Evolutionary conservation across 2,113 vertebrate species (phyloP), one percentile per base, ranked within the genome.

Genomic region (Carassius carassius): DNA sequence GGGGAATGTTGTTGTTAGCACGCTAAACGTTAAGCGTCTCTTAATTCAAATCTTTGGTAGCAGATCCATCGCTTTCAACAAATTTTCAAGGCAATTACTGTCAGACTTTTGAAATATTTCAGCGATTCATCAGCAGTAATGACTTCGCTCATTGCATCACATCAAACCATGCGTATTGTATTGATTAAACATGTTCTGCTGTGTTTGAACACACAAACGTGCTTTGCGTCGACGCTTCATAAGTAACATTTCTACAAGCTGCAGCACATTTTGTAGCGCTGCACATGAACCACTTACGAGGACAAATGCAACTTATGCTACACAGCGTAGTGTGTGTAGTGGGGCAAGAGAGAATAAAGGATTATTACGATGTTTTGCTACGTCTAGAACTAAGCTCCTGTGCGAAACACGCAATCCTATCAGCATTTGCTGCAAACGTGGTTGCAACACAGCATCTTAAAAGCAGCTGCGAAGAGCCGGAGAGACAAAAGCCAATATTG

Each of bases 401-500:
- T 13, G 75, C 2, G 8, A 58, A 78, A 35, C 17, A 0, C 9
- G 7, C 54, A 14, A 60, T 60, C 76, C 32, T 17, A 14, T 78
- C 51, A 78, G 54, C 54, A 4, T 58, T 78, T 37, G 41, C 76
- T 32, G 23, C 51, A 11, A 56, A 51, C 25, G 14, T 73, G 32
- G 67, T 3, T 1, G 4, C 44, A 16, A 19, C 3, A 23, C 4
- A 6, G 29, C 1, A 13, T 44, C 12, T 79, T 63, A 21, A 32
- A 58, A 37, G 35, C 32, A 21, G 51, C 51, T 11, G 17, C 4
- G 5, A 12, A 54, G 16, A 25, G 32, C 51, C 47, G 10, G 6
- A 54, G n/a, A 25, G 32, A 67, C 47, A 58, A 78, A 56, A 23
- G 35, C 75, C n/a, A 47, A 84, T 70, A 84, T 35, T 54, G 78